Evolutionary conservation across 2,113 vertebrate species (phyloP), one percentile per base, ranked within the genome.

Genomic region (Neodon shergylaensis): DNA sequence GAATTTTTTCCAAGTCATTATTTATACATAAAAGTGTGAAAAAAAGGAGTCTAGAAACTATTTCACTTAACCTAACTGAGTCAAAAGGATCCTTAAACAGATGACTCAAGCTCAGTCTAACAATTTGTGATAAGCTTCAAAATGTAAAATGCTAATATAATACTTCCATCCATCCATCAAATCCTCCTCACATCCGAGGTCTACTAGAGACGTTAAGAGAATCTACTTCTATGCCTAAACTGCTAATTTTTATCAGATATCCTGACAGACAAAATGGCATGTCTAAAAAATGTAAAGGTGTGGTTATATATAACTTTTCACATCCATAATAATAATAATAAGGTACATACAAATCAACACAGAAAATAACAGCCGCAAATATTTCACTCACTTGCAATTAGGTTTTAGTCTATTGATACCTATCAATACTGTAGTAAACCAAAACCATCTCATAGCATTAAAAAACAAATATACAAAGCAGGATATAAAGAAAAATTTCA

Each of bases 31-130:
- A 66, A 39, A 90, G 72, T 52, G 36, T 74, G 21, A 95, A 95
- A 92, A 92, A 96, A 39, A 11, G 68, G 16, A 86, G 24, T 42
- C 94, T 44, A 33, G 78, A 81, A 0, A 91, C 47, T 5, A 47
- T 79, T 84, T 58, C n/a, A 70, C 3, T 92, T 17, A 84, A 7
- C 33, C 61, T 76, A 86, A 11, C 52, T 36, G 89, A 88, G 65
- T 90, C 66, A 90, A 95, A 66, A 85, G 33, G 22, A 74, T 54
- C 91, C 68, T 93, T 88, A 95, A 91, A 47, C 39, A 70, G 21
- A 77, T 74, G 74, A 96, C 31, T 93, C 91, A 95, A 94, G 90
- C 3, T 73, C 52, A 83, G 58, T 95, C 74, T 47, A 47, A 49
- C 31, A 77, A 73, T 63, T 92, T 77, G 42, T 14, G 83, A 22